Conservation (phyloP, 2,113 vertebrate genomes). For the Arothron firmamentum region DNA sequence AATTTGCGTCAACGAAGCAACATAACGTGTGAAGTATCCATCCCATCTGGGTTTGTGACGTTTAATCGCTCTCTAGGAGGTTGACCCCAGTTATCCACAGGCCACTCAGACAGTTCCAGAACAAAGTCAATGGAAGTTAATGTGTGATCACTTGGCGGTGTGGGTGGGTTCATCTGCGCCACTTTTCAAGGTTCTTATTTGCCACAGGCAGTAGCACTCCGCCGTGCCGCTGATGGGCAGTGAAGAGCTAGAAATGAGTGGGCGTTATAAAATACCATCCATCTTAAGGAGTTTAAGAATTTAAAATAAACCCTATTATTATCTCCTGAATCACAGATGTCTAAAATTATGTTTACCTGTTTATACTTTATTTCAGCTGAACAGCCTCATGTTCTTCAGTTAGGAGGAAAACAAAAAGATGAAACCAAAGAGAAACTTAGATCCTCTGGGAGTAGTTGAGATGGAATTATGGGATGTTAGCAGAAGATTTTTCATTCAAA, state of each 20-base stretch:
- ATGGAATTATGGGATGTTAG: too few relatives aligned
- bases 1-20: too few relatives aligned
- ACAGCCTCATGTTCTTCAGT: too few relatives aligned
- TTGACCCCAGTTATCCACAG: conserved; percentile 33
- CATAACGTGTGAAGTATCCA: too few relatives aligned
- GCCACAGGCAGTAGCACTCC: not conserved
- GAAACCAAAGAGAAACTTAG: too few relatives aligned
- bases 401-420: too few relatives aligned
- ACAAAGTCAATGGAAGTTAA: conserved; percentile 64
- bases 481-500: too few relatives aligned
- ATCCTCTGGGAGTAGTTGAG: too few relatives aligned
- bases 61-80: not conserved
- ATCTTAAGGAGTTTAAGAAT: not conserved
- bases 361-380: too few relatives aligned
- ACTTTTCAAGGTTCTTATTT: conserved; percentile 7
- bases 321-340: too few relatives aligned
- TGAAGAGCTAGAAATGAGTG: not conserved
- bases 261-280: not conserved
- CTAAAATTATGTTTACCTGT: too few relatives aligned
- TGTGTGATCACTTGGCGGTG: conserved; percentile 30
- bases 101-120: conserved; percentile 38
- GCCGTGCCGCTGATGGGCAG: not conserved
- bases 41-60: not conserved
- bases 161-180: not conserved
- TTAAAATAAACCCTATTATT: too few relatives aligned